Evolutionary conservation across 2,888 invertebrate genomes (phyloP).

Genomic region (Zhengitettix transpicula): DNA sequence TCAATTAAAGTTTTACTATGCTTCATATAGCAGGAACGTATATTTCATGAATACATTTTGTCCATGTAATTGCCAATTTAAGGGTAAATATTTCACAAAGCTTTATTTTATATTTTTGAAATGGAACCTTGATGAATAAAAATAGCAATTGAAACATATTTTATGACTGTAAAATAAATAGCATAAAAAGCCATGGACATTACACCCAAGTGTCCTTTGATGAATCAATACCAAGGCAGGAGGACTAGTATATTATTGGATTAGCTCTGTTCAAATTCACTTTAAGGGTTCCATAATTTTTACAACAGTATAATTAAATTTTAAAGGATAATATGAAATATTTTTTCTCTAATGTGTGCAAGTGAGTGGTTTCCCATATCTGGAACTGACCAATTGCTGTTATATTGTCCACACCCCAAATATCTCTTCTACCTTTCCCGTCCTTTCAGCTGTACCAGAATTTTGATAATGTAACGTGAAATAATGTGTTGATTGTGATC

Average conservation of each 20-base stretch:
- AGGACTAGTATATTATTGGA: not conserved
- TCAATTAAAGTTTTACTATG: too few relatives aligned
- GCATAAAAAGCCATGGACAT: not conserved
- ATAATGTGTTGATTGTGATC: not conserved
- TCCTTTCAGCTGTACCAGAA: not conserved
- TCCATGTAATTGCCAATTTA: too few relatives aligned
- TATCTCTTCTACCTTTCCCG: not conserved
- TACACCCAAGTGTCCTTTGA: conserved; percentile 12
- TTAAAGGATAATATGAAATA: too few relatives aligned
- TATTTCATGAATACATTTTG: too few relatives aligned
- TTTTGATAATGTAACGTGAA: conserved; percentile 7
- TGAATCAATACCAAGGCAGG: conserved; percentile 1
- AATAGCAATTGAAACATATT: conserved; percentile 2
- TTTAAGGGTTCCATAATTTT: too few relatives aligned
- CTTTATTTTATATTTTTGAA: not conserved
- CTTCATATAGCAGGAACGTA: too few relatives aligned
- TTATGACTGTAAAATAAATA: not conserved
- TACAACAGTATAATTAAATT: too few relatives aligned
- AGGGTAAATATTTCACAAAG: too few relatives aligned
- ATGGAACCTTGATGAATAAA: not conserved
- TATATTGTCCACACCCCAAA: conserved; percentile 1
- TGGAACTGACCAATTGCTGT: conserved; percentile 11
- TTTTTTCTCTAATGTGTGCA: not conserved
- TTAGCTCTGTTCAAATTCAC: too few relatives aligned
- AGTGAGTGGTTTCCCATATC: conserved; percentile 1